Percentiles rank a stretch among this genome's conserved stretches.
These are phyloP conservation scores for Tragulus kanchil DNA, from an alignment of 2,113 vertebrate species.

Conservation along the genomic window DNA sequence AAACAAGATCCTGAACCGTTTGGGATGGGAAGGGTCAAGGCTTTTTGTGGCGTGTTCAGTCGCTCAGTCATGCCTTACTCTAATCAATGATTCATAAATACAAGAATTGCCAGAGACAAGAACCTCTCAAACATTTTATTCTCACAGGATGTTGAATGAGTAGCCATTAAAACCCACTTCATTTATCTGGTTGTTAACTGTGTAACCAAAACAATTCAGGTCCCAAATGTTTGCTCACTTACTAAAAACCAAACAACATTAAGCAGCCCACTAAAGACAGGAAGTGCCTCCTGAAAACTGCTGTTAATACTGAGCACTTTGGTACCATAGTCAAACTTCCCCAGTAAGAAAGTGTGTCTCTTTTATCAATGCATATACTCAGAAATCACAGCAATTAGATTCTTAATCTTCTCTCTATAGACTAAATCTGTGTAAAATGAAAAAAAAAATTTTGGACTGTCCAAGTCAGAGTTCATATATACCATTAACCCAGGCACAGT, in stretches of 20 bases:
- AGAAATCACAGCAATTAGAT: background rate
- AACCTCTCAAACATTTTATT: conserved; percentile 20
- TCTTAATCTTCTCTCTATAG: background rate
- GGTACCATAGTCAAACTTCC: background rate
- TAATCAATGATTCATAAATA: conserved; percentile 24
- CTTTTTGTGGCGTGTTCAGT: background rate
- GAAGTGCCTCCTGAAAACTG: background rate
- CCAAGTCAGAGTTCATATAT: background rate
- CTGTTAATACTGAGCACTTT: background rate
- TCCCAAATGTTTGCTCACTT: conserved; percentile 26
- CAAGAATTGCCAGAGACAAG: conserved; percentile 56
- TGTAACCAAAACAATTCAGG: conserved; percentile 52
- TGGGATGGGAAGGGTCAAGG: background rate
- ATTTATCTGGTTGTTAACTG: background rate
- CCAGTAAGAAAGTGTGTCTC: background rate
- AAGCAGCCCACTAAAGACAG: background rate
- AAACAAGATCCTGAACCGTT: background rate
- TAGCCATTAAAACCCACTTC: conserved; percentile 11
- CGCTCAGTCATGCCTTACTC: background rate
- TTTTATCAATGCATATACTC: background rate
- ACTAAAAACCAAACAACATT: background rate
- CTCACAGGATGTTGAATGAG: conserved; percentile 38
- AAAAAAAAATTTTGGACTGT: background rate
- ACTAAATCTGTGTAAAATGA: background rate
- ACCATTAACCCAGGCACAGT: background rate